Base-by-base conservation (phyloP, 2,113 vertebrate species). In the Gadus chalcogrammus region DNA sequence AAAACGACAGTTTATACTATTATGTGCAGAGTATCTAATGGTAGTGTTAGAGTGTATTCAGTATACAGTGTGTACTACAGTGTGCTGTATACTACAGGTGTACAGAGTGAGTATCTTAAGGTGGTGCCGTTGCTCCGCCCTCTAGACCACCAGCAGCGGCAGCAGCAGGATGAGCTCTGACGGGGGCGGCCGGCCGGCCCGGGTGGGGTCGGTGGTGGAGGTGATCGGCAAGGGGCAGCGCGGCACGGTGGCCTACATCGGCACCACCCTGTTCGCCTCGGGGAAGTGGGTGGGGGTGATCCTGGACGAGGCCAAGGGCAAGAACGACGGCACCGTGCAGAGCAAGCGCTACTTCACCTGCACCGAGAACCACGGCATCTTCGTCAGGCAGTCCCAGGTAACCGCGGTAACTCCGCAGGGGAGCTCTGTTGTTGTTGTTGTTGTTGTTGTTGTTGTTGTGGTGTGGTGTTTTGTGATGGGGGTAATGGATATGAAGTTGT, bases 211-310 rank as follows among this genome's bases (percentile, higher is more conserved):
- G 78, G 75, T 94, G 3, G 97, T 99, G 65, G 97, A 99, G 73
- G 97, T 99, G 77, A 99, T 99, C 9, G 97, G 97, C 1, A 99
- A 99, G 35, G 97, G 96, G 7, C 92, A 99, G 89, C 93, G 93
- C 0, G 97, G 97, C 16, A 96, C 94, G 0, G 97, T 99, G 87
- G 97, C 96, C 18, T 99, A 96, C 60, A 94, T 99, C 0, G 97
- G 97, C 0, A 93, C 92, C 87, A 99, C 97, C 0, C 92, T 97
- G 0, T 99, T 99, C 15, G 96, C 97, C 90, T 95, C 95, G 0
- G 97, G 97, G 0, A 99, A 98, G 20, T 99, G 97, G 97, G 97
- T 99, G 0, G 97, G 97, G 0, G 96, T 99, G 78, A 96, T 99
- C 88, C 89, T 99, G 88, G 96, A 98, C 4, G 96, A 98, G 80